A percentile compares a stretch with the other conserved stretches of the same genome.
phyloP scores from a whole-genome alignment of 2,888 invertebrate genomes.

The Tipula unca region DNA sequence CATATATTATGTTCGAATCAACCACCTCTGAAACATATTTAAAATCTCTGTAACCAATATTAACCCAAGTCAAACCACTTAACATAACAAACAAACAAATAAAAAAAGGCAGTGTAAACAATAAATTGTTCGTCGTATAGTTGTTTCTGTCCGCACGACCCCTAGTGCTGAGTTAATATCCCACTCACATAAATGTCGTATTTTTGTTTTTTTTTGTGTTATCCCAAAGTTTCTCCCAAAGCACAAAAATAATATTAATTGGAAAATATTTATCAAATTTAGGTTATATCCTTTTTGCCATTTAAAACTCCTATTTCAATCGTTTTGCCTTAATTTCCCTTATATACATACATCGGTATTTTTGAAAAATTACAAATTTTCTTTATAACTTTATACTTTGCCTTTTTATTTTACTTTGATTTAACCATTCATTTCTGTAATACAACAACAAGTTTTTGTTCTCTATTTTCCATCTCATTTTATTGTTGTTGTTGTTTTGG shows the following conservation, averaged over 20 bases:
- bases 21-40: background rate
- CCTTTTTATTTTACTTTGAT: constrained; percentile 8
- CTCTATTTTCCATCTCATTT: background rate
- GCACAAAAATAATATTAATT: background rate
- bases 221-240: background rate
- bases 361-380: background rate
- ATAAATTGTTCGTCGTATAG: background rate
- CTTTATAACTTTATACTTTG: background rate
- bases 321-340: background rate
- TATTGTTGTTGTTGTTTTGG: too few species aligned
- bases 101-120: background rate
- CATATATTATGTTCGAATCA: background rate
- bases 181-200: constrained; percentile 8
- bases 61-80: background rate
- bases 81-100: background rate
- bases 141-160: background rate
- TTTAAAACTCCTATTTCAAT: background rate
- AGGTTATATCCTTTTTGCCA: background rate
- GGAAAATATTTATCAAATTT: constrained; percentile 8
- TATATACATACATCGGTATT: background rate
- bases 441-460: background rate
- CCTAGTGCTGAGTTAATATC: background rate
- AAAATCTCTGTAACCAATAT: background rate
- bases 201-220: background rate
- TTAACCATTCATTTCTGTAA: background rate